Evolutionary conservation across 2,888 invertebrate genomes (phyloP).

Genomic region (Neoitamus cyanurus): DNA sequence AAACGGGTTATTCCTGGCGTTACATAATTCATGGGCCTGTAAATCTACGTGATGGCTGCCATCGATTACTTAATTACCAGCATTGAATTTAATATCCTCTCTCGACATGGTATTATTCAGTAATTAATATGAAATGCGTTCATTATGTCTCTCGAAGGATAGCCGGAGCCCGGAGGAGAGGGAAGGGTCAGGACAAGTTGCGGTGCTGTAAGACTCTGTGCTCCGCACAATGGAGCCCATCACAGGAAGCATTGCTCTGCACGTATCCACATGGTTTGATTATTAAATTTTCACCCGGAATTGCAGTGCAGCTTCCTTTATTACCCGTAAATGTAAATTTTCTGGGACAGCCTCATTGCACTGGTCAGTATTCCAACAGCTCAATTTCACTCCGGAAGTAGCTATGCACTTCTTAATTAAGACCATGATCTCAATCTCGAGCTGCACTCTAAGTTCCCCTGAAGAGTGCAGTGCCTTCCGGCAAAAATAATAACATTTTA

Average conservation of each 20-base stretch:
- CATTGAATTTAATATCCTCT: slow-evolving; percentile 19
- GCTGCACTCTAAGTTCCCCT: not conserved
- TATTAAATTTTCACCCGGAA: slow-evolving; percentile 29
- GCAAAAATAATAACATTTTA: slow-evolving; percentile 5
- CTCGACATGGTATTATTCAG: slow-evolving; percentile 13
- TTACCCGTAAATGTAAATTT: slow-evolving; percentile 31
- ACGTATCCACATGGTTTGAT: slow-evolving; percentile 12
- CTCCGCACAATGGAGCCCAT: not conserved
- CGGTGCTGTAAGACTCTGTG: not conserved
- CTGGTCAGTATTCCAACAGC: not conserved
- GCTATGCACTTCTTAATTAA: not conserved
- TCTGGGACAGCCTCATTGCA: not conserved
- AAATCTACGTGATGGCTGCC: not conserved
- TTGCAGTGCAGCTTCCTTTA: slow-evolving; percentile 11
- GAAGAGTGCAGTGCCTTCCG: not conserved
- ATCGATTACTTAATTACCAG: slow-evolving; percentile 21
- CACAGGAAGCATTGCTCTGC: not conserved
- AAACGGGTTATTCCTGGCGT: not conserved
- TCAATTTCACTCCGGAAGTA: not conserved
- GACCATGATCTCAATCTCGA: not conserved
- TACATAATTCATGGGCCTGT: not conserved
- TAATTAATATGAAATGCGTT: slow-evolving; percentile 22
- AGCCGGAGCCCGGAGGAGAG: not conserved
- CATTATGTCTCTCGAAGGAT: not conserved
- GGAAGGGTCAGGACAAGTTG: not conserved